Conservation (phyloP, 2,888 invertebrate genomes). For the Dicycla oo region DNA sequence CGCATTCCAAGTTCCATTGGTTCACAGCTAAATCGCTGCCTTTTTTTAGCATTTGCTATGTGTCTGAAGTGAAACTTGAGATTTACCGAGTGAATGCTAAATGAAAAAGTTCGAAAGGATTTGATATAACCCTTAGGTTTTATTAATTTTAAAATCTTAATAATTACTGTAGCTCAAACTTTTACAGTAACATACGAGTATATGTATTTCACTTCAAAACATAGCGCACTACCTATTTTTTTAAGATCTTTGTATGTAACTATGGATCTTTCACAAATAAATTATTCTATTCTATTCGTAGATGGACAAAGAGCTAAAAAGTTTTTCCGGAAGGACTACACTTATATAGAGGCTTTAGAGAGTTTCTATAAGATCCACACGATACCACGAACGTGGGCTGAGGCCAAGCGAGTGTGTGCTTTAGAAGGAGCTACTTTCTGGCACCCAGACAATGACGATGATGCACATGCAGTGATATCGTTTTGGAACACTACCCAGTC, state of each 20-base stretch:
- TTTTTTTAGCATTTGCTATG: no score
- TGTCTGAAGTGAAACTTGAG: no score
- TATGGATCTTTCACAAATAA: no score
- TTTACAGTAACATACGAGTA: no score
- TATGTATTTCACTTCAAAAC: not conserved
- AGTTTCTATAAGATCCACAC: slow-evolving; percentile 36
- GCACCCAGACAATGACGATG: slow-evolving; percentile 12
- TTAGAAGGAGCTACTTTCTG: slow-evolving; percentile 26
- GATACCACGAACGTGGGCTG: slow-evolving; percentile 19
- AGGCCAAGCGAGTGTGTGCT: slow-evolving; percentile 20
- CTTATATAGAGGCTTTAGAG: slow-evolving; percentile 57
- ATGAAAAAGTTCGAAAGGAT: no score
- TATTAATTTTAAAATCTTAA: not conserved
- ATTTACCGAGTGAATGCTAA: no score
- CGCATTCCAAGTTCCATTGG: no score
- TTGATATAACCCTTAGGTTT: no score
- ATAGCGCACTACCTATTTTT: no score
- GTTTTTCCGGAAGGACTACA: slow-evolving; percentile 60
- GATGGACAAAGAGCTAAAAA: slow-evolving; percentile 54
- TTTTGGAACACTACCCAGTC: slow-evolving; percentile 22
- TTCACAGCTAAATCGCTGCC: no score
- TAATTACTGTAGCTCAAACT: not conserved
- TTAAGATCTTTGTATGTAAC: no score
- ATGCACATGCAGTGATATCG: slow-evolving; percentile 19
- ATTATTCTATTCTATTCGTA: not conserved